A percentile compares a stretch with the other conserved stretches of the same genome.
Conservation (phyloP, 2,113 vertebrate genomes). For the Cochlearius cochlearius region DNA sequence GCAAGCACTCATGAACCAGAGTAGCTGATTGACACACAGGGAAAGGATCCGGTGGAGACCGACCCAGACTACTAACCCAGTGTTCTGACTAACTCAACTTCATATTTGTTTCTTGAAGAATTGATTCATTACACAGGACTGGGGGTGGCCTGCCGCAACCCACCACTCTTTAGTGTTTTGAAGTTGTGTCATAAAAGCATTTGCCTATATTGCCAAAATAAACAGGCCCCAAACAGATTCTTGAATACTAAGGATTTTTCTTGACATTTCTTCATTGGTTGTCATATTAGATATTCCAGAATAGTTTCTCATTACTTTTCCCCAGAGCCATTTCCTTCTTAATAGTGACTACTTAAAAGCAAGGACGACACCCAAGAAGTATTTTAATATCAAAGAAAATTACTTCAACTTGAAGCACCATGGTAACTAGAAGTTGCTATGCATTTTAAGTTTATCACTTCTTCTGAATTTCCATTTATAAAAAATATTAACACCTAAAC, state of each 20-base stretch:
- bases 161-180: not conserved
- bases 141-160: not conserved
- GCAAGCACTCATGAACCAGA: fast-evolving
- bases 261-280: not conserved
- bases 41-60: not conserved
- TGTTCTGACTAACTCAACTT: not conserved
- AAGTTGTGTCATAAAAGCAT: not conserved
- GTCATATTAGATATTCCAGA: not conserved
- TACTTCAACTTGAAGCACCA: slow-evolving; percentile 13
- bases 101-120: not conserved
- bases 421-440: slow-evolving; percentile 45
- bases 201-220: not conserved
- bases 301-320: not conserved
- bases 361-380: not conserved
- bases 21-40: fast-evolving
- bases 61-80: fast-evolving
- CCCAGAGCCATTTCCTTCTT: not conserved
- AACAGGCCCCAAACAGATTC: not conserved
- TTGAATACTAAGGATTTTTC: not conserved
- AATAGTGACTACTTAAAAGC: slow-evolving; percentile 9
- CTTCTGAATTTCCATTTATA: slow-evolving; percentile 31
- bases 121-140: not conserved
- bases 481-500: not conserved
- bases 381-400: not conserved
- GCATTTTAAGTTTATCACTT: not conserved